Percentiles rank a stretch among this genome's conserved stretches.
Evolutionary conservation across 2,113 vertebrate genomes (phyloP).

Genomic region (Callipepla californica): DNA sequence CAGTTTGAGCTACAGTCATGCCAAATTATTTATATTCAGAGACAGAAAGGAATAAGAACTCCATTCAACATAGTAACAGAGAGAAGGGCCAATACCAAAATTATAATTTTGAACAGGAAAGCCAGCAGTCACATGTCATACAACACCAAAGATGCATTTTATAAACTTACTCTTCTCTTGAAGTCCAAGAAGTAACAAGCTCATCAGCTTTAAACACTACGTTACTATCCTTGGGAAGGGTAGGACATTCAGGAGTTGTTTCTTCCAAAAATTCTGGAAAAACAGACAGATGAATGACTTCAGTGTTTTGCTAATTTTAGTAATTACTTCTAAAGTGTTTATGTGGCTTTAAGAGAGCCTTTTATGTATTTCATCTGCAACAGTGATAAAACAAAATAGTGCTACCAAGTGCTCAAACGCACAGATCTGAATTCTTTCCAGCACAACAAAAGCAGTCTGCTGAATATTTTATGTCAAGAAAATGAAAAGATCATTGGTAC

Average conservation of each 20-base stretch:
- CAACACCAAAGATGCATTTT: neutral
- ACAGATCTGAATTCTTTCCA: neutral
- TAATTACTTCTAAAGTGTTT: neutral
- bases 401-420: neutral
- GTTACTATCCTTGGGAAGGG: neutral
- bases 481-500: neutral
- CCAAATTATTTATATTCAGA: neutral
- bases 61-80: rapidly evolving
- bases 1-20: neutral
- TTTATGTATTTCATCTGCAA: neutral
- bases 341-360: neutral
- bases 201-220: constrained; percentile 28
- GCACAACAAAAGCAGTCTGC: neutral
- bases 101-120: neutral
- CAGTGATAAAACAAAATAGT: neutral
- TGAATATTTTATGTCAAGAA: neutral
- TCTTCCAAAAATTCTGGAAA: constrained; percentile 57
- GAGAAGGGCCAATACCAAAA: neutral
- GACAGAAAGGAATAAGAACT: neutral
- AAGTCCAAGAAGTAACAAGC: neutral
- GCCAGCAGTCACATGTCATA: neutral
- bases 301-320: neutral
- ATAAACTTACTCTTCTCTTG: constrained; percentile 54
- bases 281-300: neutral
- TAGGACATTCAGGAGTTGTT: neutral